Conservation (phyloP, 1,140 invertebrate species). For the Drosophila saltans region DNA sequence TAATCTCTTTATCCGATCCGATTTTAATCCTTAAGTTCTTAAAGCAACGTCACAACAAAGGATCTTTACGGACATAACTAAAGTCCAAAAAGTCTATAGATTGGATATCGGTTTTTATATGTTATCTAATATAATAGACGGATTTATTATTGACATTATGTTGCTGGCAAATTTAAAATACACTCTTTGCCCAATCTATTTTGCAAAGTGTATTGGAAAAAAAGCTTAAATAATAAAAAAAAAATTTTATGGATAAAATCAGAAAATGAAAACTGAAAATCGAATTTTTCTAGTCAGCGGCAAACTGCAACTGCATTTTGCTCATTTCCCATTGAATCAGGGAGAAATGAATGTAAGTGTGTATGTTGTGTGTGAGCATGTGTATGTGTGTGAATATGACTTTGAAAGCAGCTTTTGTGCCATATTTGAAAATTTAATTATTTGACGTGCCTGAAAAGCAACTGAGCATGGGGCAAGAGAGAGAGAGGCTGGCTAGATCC, state of each 20-base stretch:
- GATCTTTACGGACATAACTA: too few relatives aligned
- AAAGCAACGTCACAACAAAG: too few relatives aligned
- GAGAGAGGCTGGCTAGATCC: background rate
- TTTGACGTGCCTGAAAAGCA: slow-evolving; percentile 55
- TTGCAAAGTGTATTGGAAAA: background rate
- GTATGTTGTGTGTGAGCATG: slow-evolving; percentile 19
- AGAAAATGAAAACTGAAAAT: slow-evolving; percentile 72
- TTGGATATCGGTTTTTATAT: too few relatives aligned
- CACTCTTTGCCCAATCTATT: background rate
- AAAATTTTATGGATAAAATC: slow-evolving; percentile 53
- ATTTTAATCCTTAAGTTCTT: too few relatives aligned
- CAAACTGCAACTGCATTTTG: slow-evolving; percentile 33
- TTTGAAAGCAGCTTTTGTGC: slow-evolving; percentile 68
- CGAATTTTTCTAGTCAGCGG: slow-evolving; percentile 55
- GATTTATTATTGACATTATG: too few relatives aligned
- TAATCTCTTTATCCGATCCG: too few relatives aligned
- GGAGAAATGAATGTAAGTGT: slow-evolving; percentile 35
- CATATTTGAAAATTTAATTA: slow-evolving; percentile 78
- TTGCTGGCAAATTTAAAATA: background rate
- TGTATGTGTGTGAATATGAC: slow-evolving; percentile 43
- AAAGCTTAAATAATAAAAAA: background rate
- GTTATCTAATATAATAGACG: too few relatives aligned
- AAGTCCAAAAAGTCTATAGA: too few relatives aligned
- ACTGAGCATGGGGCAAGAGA: slow-evolving; percentile 3
- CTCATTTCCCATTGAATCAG: slow-evolving; percentile 67